Percentiles rank a stretch among this genome's conserved stretches.
phyloP scores from a whole-genome alignment of 1,140 invertebrate species.

The Drosophila guanche region DNA sequence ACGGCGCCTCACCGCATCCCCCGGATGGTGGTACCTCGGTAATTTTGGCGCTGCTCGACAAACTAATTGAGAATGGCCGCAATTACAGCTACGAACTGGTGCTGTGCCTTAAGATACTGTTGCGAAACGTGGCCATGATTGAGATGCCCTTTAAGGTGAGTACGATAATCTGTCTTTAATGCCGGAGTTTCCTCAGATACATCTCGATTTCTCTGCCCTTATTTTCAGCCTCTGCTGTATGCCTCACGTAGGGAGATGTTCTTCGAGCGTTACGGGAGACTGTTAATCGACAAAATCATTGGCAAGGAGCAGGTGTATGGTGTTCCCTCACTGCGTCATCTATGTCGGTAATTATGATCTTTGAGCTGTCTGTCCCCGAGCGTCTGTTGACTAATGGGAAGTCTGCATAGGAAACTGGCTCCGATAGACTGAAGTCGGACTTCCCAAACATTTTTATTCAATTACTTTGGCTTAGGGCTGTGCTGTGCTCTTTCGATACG shows the following conservation, averaged over 20 bases:
- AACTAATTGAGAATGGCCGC: conserved; percentile 86
- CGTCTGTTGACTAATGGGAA: conserved; percentile 8
- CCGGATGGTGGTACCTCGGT: conserved; percentile 77
- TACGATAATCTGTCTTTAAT: not conserved
- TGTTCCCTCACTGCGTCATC: conserved; percentile 85
- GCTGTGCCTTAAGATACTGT: conserved; percentile 87
- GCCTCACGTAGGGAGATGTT: conserved; percentile 85
- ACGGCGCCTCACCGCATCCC: conserved; percentile 77
- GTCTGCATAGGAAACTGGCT: not conserved
- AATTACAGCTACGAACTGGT: conserved; percentile 88
- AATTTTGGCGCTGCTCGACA: conserved; percentile 85
- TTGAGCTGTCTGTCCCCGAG: conserved; percentile 21
- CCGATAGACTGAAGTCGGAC: conserved; percentile 51
- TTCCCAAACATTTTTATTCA: conserved; percentile 69
- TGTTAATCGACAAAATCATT: conserved; percentile 87
- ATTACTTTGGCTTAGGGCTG: conserved; percentile 68
- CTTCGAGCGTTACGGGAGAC: conserved; percentile 86
- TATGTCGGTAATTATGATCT: conserved; percentile 84
- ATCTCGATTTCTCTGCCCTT: not conserved
- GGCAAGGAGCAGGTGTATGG: conserved; percentile 78
- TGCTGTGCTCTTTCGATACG: conserved; percentile 47
- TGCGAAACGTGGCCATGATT: conserved; percentile 86
- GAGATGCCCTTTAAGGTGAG: conserved; percentile 83
- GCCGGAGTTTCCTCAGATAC: not conserved
- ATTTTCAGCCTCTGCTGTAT: conserved; percentile 70